These are phyloP conservation scores for Cyaniris semiargus DNA, from an alignment of 2,888 invertebrate genomes.

Conservation along the genomic window DNA sequence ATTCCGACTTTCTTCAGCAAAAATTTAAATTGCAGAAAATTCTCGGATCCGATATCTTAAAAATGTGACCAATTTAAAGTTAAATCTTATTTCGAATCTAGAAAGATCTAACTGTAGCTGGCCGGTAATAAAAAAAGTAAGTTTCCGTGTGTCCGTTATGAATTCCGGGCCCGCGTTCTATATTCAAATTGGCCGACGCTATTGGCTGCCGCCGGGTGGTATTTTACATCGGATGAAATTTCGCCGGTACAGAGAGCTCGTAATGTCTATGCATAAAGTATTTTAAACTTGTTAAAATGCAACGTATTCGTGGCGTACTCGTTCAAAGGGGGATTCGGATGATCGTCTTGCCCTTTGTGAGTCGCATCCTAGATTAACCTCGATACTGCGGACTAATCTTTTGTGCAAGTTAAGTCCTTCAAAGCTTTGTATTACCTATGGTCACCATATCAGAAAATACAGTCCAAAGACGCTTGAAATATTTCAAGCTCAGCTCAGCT, in stretches of 20 bases:
- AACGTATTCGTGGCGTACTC: slow-evolving; percentile 61
- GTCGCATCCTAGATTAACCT: slow-evolving; percentile 47
- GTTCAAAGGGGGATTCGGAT: slow-evolving; percentile 60
- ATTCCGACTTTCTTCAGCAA: slow-evolving; percentile 11
- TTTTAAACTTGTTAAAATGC: slow-evolving; percentile 79
- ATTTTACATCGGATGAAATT: slow-evolving; percentile 60
- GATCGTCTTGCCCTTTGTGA: slow-evolving; percentile 56
- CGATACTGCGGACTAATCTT: slow-evolving; percentile 37
- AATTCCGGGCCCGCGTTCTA: slow-evolving; percentile 74
- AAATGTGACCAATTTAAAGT: slow-evolving; percentile 20
- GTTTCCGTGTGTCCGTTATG: slow-evolving; percentile 74
- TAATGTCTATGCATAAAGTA: slow-evolving; percentile 80
- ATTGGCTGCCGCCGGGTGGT: slow-evolving; percentile 52
- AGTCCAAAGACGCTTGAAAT: background rate
- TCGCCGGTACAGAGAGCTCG: slow-evolving; percentile 58
- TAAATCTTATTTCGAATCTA: slow-evolving; percentile 27
- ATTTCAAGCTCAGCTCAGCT: background rate
- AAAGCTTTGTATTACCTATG: background rate
- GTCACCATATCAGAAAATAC: background rate
- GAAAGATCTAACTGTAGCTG: slow-evolving; percentile 29
- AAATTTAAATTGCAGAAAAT: slow-evolving; percentile 24
- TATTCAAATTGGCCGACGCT: slow-evolving; percentile 72
- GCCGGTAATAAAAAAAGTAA: slow-evolving; percentile 47
- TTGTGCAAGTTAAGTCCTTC: background rate
- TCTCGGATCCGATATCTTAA: slow-evolving; percentile 19